phyloP scores from a whole-genome alignment of 1,140 invertebrate genomes.

The Nasonia vitripennis region DNA sequence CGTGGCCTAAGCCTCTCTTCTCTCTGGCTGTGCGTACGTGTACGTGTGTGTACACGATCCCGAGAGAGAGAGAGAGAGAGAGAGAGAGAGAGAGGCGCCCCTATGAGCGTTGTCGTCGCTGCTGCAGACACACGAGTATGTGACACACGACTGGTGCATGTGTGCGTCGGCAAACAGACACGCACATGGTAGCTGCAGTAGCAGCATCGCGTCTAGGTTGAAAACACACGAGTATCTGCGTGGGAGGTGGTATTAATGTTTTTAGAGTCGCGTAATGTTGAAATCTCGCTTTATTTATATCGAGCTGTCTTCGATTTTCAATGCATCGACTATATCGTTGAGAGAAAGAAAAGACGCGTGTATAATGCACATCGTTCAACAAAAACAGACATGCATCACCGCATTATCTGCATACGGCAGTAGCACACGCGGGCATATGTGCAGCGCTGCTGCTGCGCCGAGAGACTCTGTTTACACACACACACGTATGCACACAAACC shows the following conservation, averaged over 20 bases:
- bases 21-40: background rate
- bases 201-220: background rate
- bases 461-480: background rate
- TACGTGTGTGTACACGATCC: background rate
- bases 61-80: background rate
- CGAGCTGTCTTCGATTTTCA: background rate
- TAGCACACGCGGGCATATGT: too few species aligned
- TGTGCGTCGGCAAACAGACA: background rate
- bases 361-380: background rate
- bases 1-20: constrained; percentile 10
- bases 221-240: background rate
- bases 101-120: background rate
- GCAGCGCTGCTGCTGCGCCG: too few species aligned
- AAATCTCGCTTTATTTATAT: background rate
- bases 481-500: too few species aligned
- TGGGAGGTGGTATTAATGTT: background rate
- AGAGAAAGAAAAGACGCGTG: too few species aligned
- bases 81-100: background rate
- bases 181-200: background rate
- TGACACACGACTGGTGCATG: background rate
- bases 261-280: background rate
- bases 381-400: background rate
- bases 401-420: background rate
- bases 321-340: too few species aligned
- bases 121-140: background rate